A percentile compares a stretch with the other conserved stretches of the same genome.
Evolutionary conservation across 2,888 invertebrate species (phyloP).

Genomic region (Ametastegia equiseti): DNA sequence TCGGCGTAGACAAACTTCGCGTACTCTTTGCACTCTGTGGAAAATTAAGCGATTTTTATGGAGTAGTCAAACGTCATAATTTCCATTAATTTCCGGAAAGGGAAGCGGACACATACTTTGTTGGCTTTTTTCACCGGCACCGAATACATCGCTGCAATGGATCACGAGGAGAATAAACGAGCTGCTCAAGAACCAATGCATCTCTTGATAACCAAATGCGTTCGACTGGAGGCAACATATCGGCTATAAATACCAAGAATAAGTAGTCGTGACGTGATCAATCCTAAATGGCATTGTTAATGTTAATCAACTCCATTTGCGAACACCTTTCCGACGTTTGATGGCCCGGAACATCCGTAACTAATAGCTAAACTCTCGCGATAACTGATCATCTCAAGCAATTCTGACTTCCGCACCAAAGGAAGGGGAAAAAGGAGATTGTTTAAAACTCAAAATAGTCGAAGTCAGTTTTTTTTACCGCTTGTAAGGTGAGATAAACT

Average conservation of each 20-base stretch:
- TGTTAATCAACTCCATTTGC: not conserved
- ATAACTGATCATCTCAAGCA: not conserved
- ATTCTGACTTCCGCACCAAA: not conserved
- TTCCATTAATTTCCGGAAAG: not conserved
- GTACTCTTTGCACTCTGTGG: constrained; percentile 76
- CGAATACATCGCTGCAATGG: not conserved
- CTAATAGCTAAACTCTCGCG: not conserved
- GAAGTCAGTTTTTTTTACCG: too few species aligned
- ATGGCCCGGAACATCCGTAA: not conserved
- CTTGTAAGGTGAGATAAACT: too few species aligned
- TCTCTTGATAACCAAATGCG: not conserved
- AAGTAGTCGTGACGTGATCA: not conserved
- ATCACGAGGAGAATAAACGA: not conserved
- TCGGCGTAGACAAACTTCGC: constrained; percentile 71
- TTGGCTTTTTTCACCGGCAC: constrained; percentile 19
- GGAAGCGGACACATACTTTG: not conserved
- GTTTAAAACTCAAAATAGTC: not conserved
- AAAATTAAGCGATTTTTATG: not conserved
- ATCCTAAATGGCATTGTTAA: constrained; percentile 5
- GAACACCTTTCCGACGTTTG: not conserved
- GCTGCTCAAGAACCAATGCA: constrained; percentile 4
- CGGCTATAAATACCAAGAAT: constrained; percentile 3
- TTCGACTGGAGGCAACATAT: not conserved
- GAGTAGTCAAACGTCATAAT: not conserved
- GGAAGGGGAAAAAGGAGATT: not conserved